Conservation (phyloP, 2,888 invertebrate genomes). For the Lasioglossum pauxillum region DNA sequence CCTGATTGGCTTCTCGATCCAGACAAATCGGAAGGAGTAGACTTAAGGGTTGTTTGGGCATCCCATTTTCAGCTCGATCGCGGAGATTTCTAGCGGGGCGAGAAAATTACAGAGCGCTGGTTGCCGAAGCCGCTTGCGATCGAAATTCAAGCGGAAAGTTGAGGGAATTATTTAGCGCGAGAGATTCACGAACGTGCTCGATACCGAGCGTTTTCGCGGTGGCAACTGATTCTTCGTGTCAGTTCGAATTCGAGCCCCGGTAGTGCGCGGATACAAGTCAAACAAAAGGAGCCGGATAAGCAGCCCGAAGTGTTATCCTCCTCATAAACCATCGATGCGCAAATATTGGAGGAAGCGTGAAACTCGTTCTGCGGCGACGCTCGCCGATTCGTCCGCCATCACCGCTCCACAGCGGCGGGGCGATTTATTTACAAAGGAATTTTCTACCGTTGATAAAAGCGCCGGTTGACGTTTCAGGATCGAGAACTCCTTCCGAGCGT, state of each 20-base stretch:
- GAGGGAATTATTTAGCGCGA: background rate
- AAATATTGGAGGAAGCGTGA: slow-evolving; percentile 51
- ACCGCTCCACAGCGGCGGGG: background rate
- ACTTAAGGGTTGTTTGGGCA: background rate
- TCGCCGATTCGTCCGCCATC: background rate
- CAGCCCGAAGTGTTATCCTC: slow-evolving; percentile 43
- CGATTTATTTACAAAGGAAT: slow-evolving; percentile 56
- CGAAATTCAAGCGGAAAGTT: background rate
- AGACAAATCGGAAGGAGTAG: background rate
- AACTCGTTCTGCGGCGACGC: background rate
- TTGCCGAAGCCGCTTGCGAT: background rate
- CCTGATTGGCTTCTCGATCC: background rate
- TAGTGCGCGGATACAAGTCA: slow-evolving; percentile 22
- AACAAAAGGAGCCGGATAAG: slow-evolving; percentile 39
- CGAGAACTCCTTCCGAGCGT: slow-evolving; percentile 31
- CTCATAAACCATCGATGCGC: slow-evolving; percentile 53
- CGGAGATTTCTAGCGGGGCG: background rate
- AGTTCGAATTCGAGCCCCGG: background rate
- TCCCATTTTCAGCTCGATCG: background rate
- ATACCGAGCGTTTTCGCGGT: background rate
- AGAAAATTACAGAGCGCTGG: background rate
- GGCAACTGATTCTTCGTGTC: background rate
- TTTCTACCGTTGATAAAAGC: slow-evolving; percentile 20
- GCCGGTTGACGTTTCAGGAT: slow-evolving; percentile 31
- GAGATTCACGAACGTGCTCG: background rate